Evolutionary conservation across 1,140 invertebrate genomes (phyloP), one percentile per base, ranked within the genome.

Genomic region (Macrocentrus cingulum): DNA sequence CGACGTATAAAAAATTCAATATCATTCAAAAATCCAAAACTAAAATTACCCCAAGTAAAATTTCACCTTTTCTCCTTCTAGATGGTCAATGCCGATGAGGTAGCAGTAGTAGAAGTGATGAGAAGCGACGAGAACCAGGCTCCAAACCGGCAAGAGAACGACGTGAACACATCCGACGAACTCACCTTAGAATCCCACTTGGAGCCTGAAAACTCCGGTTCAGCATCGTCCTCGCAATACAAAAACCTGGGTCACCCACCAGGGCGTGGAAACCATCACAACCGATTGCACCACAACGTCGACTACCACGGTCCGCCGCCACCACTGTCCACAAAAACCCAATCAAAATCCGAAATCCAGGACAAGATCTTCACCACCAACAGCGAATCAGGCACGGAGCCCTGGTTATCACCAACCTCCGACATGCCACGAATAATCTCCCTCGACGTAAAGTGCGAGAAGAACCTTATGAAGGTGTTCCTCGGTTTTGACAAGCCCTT

Each of bases 401-500:
- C 88, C 1, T 94, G 91, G 92, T 88, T 91, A 3, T 84, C 85
- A 0, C 85, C 87, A 0, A 85, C 86, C 2, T 87, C 85, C 8
- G 93, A 95, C 62, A 93, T 93, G 90, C 91, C 94, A 0, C 93
- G 94, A 77, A 95, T 95, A 48, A 86, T 92, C 2, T 91, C 91
- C 2, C 77, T 96, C 0, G 93, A 97, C 67, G 94, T 96, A 0
- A 94, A 95, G 74, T 97, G 94, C 76, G 94, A 96, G 76, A 96
- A 95, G 71, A 95, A 88, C 70, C 83, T 91, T 34, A 97, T 97
- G 94, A 88, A 93, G 71, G 92, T 96, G 1, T 93, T 91, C 64
- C 82, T 97, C 1, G 90, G 91, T 56, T 96, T 97, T 68, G 94
- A 97, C 67, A 91, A 95, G 69, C 93, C 94, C 1, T 97, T 97